Evolutionary conservation across 2,797 vertebrate species (phyloP), one percentile per base, ranked within the genome.

Genomic region (Cryptoblepharus egeriae): DNA sequence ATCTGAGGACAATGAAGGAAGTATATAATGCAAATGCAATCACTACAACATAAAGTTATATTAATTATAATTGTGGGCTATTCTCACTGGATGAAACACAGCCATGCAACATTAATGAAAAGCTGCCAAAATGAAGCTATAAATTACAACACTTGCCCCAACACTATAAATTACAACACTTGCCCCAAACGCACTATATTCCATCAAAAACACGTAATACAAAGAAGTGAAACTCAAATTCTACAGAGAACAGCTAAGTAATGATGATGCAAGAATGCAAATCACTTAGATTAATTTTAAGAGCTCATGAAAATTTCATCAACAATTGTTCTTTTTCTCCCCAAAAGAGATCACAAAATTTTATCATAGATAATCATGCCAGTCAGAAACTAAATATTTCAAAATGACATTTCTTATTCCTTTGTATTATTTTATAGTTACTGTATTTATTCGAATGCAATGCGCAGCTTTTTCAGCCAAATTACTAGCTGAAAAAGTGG

Each of bases 231-330:
- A 68, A 67, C 64, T 67, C 5, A 39, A 32, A 11, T 20, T 24
- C 32, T 37, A 24, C 35, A 24, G 20, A 68, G 20, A 30, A 67
- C 16, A 35, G 18, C 64, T 16, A 18, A 32, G 30, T 65, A 4
- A 32, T 30, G 63, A 32, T 32, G n/a, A 13, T 1, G 28, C 4
- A 65, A 65, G 30, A 18, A 3, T 32, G 30, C 30, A 16, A 15
- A 24, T 22, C 20, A 58, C 22, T 65, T 65, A 16, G 5, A 32
- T 30, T n/a, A 5, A 32, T 5, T 3, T 35, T 42, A 45, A 70
- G 24, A 37, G 26, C 2, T 32, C 24, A 24, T 24, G 22, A 58
- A 58, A 58, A 22, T 26, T 0, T 0, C 0, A 0, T 7, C 13
- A 71, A 80, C 67, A 68, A 18, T 55, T 20, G 12, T 30, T 11